Base-by-base conservation (phyloP, 2,113 vertebrate genomes). In the Herpailurus yagouaroundi region DNA sequence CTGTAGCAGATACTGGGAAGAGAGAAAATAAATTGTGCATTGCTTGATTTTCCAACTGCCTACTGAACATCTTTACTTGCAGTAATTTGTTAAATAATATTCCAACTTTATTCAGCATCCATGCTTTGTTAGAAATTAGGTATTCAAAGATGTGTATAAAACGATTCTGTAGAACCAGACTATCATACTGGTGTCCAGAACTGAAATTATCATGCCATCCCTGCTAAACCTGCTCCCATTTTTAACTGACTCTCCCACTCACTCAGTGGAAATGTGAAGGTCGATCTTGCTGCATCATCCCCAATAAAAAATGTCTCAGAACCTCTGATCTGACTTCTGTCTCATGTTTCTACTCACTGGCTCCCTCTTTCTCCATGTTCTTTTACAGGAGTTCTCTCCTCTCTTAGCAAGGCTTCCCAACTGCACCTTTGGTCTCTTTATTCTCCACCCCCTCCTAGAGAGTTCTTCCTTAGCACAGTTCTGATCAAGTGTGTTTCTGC, bases 1-100 rank as follows among this genome's bases (percentile, higher is more conserved):
- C 86, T 73, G 23, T 60, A 36, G 4, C 19, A 90, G 45, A 87
- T 14, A 52, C 33, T n/a, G 1, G 74, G 31, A 96, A 94, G 15
- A 85, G 33, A 95, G 79, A 93, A 94, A 93, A 60, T 27, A 52
- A n/a, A 82, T 76, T 76, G 41, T 85, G 11, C 71, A 76, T 52
- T 48, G 23, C 8, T 55, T 95, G 33, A 52, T 79, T 96, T 97
- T 93, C 48, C 50, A 88, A 5, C 5, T 85, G 15, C 10, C 57
- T 80, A 57, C 18, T 36, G 60, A 33, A 92, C 7, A 85, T n/a
- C 36, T 45, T 84, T 45, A 71, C 8, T 55, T 82, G 45, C 33
- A 16, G 55, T 79, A 82, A 71, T 3, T 89, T 84, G 33, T 64
- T 74, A 88, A 94, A 25, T 94, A 82, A n/a, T 57, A 84, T 73